These are phyloP conservation scores for Leiothrix lutea DNA, from an alignment of 2,113 vertebrate species.

Conservation along the genomic window DNA sequence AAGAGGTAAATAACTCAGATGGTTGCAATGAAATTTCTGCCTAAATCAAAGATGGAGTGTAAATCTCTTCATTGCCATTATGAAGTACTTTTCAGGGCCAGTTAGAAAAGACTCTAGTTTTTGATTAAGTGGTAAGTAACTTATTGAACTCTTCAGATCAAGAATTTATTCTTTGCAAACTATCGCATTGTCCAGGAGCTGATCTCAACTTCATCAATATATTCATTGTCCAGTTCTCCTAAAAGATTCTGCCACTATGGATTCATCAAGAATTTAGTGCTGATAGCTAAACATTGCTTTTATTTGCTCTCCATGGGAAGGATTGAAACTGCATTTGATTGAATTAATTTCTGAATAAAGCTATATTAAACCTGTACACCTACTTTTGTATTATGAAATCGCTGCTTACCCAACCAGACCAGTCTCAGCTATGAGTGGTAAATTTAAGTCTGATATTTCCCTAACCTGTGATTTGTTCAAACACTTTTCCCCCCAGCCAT, in stretches of 20 bases:
- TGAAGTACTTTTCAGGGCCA: background rate
- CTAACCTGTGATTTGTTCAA: background rate
- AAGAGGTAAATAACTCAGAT: background rate
- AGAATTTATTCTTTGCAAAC: background rate
- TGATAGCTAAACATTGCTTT: background rate
- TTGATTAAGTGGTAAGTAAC: background rate
- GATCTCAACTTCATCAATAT: background rate
- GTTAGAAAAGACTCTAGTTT: background rate
- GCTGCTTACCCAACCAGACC: background rate
- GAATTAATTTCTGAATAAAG: background rate
- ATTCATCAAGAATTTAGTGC: background rate
- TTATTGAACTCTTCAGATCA: background rate
- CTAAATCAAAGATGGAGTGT: background rate
- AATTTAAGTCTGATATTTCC: background rate
- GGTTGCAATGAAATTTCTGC: background rate
- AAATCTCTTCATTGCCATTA: background rate
- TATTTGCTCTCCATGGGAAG: background rate
- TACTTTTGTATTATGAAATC: background rate
- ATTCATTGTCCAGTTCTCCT: background rate
- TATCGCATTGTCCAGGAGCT: background rate
- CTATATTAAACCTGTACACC: background rate
- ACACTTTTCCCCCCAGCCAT: too few species aligned
- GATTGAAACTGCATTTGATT: background rate
- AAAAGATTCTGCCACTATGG: background rate
- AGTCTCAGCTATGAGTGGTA: background rate